phyloP scores from a whole-genome alignment of 2,797 vertebrate genomes.

The Microctenopoma stevenorrisi region DNA sequence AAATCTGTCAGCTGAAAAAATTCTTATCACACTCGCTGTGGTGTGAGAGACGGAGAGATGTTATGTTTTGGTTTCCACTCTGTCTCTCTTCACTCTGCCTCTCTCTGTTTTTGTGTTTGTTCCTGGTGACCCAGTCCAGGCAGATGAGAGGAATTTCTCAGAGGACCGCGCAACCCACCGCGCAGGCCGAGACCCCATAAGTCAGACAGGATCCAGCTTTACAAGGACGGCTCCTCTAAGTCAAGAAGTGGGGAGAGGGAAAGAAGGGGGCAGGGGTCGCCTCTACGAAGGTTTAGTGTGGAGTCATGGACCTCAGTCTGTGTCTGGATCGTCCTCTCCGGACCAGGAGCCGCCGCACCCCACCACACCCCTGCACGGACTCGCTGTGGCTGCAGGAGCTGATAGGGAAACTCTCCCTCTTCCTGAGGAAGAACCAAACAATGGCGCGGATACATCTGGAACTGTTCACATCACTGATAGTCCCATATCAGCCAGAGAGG shows the following conservation, averaged over 20 bases:
- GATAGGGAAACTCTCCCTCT: conserved; percentile 78
- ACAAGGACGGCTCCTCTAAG: conserved; percentile 29
- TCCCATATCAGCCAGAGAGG: conserved; percentile 33
- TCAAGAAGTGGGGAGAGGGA: conserved; percentile 30
- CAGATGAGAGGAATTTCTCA: conserved; percentile 69
- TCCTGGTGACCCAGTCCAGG: conserved; percentile 73
- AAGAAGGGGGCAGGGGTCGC: conserved; percentile 32
- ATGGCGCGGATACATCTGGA: conserved; percentile 85
- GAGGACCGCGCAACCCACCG: conserved; percentile 43
- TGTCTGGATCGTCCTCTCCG: conserved; percentile 40
- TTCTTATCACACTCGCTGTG: conserved; percentile 44
- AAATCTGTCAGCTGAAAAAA: conserved; percentile 57
- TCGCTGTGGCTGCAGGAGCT: conserved; percentile 56
- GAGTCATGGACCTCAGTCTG: conserved; percentile 16
- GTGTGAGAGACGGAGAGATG: conserved; percentile 18
- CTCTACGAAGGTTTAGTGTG: conserved; percentile 9
- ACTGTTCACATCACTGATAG: conserved; percentile 47
- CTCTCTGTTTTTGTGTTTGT: conserved; percentile 60
- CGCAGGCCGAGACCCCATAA: conserved; percentile 26
- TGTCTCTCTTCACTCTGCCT: conserved; percentile 33
- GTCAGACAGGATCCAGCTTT: conserved; percentile 49
- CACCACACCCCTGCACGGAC: conserved; percentile 56
- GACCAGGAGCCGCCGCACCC: conserved; percentile 32
- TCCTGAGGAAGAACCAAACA: conserved; percentile 86
- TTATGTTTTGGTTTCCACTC: conserved; percentile 61